Conservation (phyloP, 2,113 vertebrate species). For the Sigmodon hispidus region DNA sequence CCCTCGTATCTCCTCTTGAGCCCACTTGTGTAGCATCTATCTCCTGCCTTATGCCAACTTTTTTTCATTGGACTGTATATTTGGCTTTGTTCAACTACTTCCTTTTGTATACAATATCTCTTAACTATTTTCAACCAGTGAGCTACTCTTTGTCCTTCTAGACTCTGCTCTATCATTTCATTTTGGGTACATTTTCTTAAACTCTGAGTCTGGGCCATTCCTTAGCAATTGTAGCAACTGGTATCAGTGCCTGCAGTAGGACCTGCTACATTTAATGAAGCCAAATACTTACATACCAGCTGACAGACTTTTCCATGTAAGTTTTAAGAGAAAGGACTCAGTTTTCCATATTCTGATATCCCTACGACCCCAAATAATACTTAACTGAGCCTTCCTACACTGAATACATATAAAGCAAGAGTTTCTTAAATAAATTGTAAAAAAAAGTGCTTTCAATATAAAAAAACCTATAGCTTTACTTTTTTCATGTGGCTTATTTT, state of each 20-base stretch:
- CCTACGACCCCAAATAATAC: not conserved
- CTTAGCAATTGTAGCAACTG: not conserved
- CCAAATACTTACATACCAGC: not conserved
- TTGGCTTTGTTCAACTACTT: not conserved
- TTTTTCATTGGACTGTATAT: not conserved
- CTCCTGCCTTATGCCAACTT: not conserved
- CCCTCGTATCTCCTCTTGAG: not conserved
- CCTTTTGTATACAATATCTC: not conserved
- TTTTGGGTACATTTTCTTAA: not conserved
- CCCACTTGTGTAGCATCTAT: not conserved
- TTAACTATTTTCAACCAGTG: not conserved
- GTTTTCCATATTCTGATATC: slow-evolving; percentile 9
- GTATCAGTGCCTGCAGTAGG: not conserved
- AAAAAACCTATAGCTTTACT: not conserved
- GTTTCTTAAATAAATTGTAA: slow-evolving; percentile 26
- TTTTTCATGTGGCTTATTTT: not conserved
- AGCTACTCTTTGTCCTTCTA: not conserved
- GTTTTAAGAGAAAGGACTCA: not conserved
- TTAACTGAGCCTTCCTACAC: not conserved
- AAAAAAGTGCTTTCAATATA: not conserved
- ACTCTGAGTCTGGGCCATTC: not conserved
- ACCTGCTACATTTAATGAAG: not conserved
- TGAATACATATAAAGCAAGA: not conserved
- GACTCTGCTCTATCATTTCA: not conserved
- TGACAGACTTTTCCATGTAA: slow-evolving; percentile 24